Evolutionary conservation across 2,888 invertebrate genomes (phyloP), one percentile per base, ranked within the genome.

Genomic region (Troides helena): DNA sequence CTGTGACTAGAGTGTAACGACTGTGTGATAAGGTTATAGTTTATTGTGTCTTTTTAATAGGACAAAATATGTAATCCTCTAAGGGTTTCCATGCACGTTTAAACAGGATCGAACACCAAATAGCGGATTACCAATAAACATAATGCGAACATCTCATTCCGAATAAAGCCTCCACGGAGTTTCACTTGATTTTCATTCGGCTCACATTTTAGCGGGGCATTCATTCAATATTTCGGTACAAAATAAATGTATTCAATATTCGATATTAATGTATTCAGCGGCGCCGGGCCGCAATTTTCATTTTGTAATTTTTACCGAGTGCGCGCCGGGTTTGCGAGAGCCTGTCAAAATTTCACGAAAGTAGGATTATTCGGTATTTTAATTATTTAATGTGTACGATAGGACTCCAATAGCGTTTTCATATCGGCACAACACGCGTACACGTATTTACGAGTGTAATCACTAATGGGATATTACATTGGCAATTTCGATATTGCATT

Each of bases 221-320:
- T 88, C 89, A 90, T 88, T 88, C 81, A 81, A 89, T 88, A 89
- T 90, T 88, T 67, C 83, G 85, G 89, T 85, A 81, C 79, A 79
- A 83, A 82, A 80, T 85, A 89, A 91, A 89, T 86, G 90, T 90
- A 92, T 91, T 90, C 89, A 90, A 92, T 93, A 92, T 93, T 90
- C 86, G 81, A 92, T 93, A 91, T 92, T 92, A 92, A 92, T 86
- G 90, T 91, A 92, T 92, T 89, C 90, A 89, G 81, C 85, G 85
- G 87, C 86, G 87, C 85, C 88, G 90, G 87, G 77, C 90, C 90
- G 90, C 89, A 88, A 92, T 92, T 91, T 92, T 88, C 92, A 92
- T 92, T 92, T 91, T 92, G 91, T 92, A 92, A 93, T 92, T 92
- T 92, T 91, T 92, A 89, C 86, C 85, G 89, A 90, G 87, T 87